A percentile compares a stretch with the other conserved stretches of the same genome.
Conservation (phyloP, 2,888 invertebrate genomes). For the Hyposoter dolosus region DNA sequence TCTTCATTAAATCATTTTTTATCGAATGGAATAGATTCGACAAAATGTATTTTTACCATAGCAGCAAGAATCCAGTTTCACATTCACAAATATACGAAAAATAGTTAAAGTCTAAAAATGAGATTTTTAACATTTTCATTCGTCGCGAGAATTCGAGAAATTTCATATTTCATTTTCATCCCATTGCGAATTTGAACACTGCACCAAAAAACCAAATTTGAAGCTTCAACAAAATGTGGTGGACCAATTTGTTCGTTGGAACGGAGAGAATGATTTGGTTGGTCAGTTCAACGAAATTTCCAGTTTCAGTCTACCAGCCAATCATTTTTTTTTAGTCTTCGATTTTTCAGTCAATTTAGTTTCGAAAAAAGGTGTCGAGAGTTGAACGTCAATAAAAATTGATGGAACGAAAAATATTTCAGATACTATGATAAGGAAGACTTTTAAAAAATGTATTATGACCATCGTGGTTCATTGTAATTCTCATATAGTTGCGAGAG, state of each 20-base stretch:
- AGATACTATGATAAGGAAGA: neutral
- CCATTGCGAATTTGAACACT: neutral
- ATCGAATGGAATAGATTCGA: neutral
- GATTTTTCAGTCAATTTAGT: neutral
- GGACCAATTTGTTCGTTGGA: no score
- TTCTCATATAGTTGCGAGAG: constrained; percentile 30
- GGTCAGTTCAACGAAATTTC: no score
- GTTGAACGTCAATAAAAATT: neutral
- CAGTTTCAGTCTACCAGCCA: no score
- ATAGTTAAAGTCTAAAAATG: neutral
- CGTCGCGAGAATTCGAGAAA: neutral
- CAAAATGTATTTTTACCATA: neutral
- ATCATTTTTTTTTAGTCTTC: no score
- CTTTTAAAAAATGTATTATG: neutral
- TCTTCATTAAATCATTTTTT: neutral
- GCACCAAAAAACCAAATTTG: no score
- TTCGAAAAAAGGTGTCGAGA: neutral
- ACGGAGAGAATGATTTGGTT: no score
- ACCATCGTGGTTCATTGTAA: constrained; percentile 40
- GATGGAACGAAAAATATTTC: neutral
- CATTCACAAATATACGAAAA: neutral
- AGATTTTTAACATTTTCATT: neutral
- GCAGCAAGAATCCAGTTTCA: neutral
- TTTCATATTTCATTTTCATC: neutral
- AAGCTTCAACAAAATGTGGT: no score